phyloP scores from a whole-genome alignment of 2,113 vertebrate species.

The Mixornis gularis region DNA sequence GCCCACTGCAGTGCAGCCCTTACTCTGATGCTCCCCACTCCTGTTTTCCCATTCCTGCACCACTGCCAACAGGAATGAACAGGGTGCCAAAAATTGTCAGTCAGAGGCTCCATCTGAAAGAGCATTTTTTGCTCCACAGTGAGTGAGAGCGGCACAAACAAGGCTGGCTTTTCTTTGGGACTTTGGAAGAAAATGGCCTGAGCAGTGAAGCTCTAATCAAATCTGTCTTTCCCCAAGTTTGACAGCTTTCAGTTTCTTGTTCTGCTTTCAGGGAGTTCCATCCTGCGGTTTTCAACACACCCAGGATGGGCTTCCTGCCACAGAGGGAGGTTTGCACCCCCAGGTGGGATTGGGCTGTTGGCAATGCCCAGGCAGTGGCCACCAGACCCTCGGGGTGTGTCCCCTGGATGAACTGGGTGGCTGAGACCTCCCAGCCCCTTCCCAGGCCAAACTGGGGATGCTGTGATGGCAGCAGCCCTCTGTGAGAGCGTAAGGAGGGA shows the following conservation, averaged over 20 bases:
- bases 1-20: background rate
- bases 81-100: background rate
- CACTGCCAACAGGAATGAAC: background rate
- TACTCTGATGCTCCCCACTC: background rate
- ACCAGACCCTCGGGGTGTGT: background rate
- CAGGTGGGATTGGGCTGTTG: accelerated
- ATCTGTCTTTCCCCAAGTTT: background rate
- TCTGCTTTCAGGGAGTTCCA: background rate
- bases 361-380: background rate
- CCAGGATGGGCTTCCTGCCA: background rate
- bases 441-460: background rate
- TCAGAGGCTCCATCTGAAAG: background rate
- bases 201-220: background rate
- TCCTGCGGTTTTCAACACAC: background rate
- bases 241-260: background rate
- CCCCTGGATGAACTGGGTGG: background rate
- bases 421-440: background rate
- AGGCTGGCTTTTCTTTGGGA: background rate
- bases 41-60: background rate
- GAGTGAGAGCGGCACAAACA: background rate
- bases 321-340: background rate
- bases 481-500: accelerated
- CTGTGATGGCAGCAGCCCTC: background rate
- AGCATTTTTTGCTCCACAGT: background rate
- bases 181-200: background rate